Base-by-base conservation (phyloP, 1,140 invertebrate species). In the Colletes latitarsis region DNA sequence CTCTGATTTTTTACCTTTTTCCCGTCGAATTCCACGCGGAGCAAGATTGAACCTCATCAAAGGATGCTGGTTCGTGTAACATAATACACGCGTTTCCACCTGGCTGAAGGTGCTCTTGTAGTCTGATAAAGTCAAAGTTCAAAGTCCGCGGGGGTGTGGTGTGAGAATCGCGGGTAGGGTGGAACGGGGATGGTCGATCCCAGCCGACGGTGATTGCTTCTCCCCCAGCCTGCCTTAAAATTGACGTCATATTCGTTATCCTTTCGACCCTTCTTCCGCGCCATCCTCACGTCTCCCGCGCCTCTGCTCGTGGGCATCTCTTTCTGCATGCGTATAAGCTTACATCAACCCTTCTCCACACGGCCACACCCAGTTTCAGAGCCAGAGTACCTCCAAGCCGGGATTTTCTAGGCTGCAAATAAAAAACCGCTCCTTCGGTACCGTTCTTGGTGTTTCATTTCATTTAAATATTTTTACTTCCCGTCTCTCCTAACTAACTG, bases 181-280 rank as follows among this genome's bases (percentile, higher is more conserved):
- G 81, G 64, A 66, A 71, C 55, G 64, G 84, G 84, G 78, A 74
- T 80, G 86, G 69, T 79, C 87, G 83, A 89, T 86, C 84, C 82
- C 82, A 81, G 81, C 84, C 87, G 79, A 85, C 87, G 88, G 84
- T 93, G 92, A 92, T 92, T 92, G 90, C 92, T 89, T 90, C 82
- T 87, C 85, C 85, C 87, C 89, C 87, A 76, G 84, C 82, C 85
- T 89, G 85, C 90, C 90, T 92, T 90, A 91, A 92, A 92, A 93
- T 92, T 92, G 92, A 92, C 91, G 90, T 92, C 90, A 92, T 93
- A 92, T 92, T 92, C 91, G 91, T 93, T 93, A 92, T 92, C 91
- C 91, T 92, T 92, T 90, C 88, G 90, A 92, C 91, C 92, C 91
- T 92, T 92, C 90, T 91, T 90, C 89, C 89, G 78, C 76, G 85